These are phyloP conservation scores for Zaprionus davidi DNA, from an alignment of 1,140 invertebrate species.

Conservation along the genomic window DNA sequence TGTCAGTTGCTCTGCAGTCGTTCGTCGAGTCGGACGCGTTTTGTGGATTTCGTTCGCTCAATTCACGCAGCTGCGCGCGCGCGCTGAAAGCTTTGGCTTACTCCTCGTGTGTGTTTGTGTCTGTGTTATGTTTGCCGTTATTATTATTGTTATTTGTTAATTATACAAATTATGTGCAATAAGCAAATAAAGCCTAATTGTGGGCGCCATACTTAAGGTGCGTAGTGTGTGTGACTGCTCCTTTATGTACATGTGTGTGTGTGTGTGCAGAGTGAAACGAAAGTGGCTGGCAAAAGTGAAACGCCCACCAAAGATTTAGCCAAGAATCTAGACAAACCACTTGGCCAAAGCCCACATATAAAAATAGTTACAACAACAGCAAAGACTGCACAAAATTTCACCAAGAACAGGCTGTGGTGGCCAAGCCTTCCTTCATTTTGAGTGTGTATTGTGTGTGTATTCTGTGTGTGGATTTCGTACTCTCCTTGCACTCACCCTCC, in stretches of 20 bases:
- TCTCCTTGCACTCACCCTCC: slow-evolving; percentile 1
- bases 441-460: slow-evolving; percentile 11
- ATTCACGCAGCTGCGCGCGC: slow-evolving; percentile 36
- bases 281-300: slow-evolving; percentile 79
- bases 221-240: not conserved
- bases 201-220: slow-evolving; percentile 31
- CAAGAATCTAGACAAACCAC: slow-evolving; percentile 81
- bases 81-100: slow-evolving; percentile 28
- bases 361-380: slow-evolving; percentile 50
- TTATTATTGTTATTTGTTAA: slow-evolving; percentile 26
- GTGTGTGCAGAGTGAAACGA: slow-evolving; percentile 64
- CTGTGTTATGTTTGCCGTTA: slow-evolving; percentile 28
- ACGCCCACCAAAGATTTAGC: slow-evolving; percentile 71
- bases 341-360: slow-evolving; percentile 75
- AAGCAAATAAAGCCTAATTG: slow-evolving; percentile 37
- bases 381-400: slow-evolving; percentile 66
- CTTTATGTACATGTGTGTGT: not conserved
- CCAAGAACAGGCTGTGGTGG: slow-evolving; percentile 70
- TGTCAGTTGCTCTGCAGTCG: slow-evolving; percentile 66
- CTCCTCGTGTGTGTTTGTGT: slow-evolving; percentile 13
- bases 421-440: slow-evolving; percentile 46
- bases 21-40: slow-evolving; percentile 50
- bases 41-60: slow-evolving; percentile 1
- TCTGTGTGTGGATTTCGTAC: slow-evolving; percentile 14
- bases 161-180: slow-evolving; percentile 40